Evolutionary conservation across 2,888 invertebrate genomes (phyloP), one percentile per base, ranked within the genome.

Genomic region (Caenorhabditis sulstoni): DNA sequence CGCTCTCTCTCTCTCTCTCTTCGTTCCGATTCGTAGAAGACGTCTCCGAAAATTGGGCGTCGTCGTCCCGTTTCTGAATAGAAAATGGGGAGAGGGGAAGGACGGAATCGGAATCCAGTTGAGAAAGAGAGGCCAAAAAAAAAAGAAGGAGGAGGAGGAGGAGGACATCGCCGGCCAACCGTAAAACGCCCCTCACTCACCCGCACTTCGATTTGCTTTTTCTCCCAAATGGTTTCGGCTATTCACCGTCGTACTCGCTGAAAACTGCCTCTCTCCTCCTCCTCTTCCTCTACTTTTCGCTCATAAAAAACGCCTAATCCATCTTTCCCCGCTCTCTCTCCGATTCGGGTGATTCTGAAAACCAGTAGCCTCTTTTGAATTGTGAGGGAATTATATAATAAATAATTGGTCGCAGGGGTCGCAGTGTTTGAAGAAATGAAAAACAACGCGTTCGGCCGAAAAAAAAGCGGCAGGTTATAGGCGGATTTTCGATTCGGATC

Each of bases 31-130:
- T 52, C 44, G 14, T 39, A 55, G 55, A 71, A 29, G 29, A 29
- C 29, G n/a, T n/a, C 29, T 3, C 29, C 29, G 29, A 29, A 71
- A 71, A 71, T 71, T 71, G 71, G 71, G 71, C 71, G 71, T 71
- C 71, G 71, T 57, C 35, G 39, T 62, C 70, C 70, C 70, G 70
- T 71, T 71, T 57, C 57, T 71, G 71, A 71, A 71, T 71, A 71
- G 71, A 71, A 64, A 71, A 71, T 64, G 64, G 64, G 57, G 53
- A 53, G 53, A 65, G 44, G 37, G 14, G 37, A 55, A 45, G 35
- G 41, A 4, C 3, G 39, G 41, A 39, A 58, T 16, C 9, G 23
- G 47, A n/a, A 57, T 57, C 57, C 41, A 44, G 57, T 41, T 44
- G 57, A 41, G 49, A 35, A 29, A 23, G 18, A 50, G 52, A 41